Percentiles rank a stretch among this genome's conserved stretches.
These are phyloP conservation scores for Ochlodes sylvanus DNA, from an alignment of 2,888 invertebrate genomes.

Conservation along the genomic window DNA sequence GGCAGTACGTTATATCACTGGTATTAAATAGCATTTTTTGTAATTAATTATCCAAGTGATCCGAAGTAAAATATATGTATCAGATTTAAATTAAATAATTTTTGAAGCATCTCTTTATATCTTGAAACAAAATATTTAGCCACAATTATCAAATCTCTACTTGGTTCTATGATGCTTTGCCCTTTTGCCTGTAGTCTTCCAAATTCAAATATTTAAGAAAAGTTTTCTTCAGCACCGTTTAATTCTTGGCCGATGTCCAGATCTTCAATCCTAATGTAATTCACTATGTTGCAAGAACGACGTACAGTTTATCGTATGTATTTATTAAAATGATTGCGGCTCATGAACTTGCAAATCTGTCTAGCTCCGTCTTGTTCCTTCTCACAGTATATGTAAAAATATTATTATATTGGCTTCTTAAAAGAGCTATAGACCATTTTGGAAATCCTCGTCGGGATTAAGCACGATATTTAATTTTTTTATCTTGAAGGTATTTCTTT, in stretches of 20 bases:
- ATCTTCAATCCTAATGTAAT: constrained; percentile 22
- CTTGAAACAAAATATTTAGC: constrained; percentile 8
- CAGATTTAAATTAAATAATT: too few species aligned
- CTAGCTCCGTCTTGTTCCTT: not conserved
- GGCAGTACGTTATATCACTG: too few species aligned
- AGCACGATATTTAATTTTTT: constrained; percentile 12
- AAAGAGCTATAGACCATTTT: constrained; percentile 18
- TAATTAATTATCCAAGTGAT: too few species aligned
- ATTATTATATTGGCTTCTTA: constrained; percentile 5
- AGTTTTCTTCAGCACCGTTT: constrained; percentile 17
- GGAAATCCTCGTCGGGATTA: constrained; percentile 11
- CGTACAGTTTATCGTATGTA: constrained; percentile 18
- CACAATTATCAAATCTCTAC: not conserved
- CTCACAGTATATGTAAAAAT: constrained; percentile 8
- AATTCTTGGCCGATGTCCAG: constrained; percentile 26
- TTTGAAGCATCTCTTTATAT: too few species aligned
- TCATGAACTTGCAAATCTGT: constrained; percentile 17
- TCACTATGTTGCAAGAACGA: constrained; percentile 27
- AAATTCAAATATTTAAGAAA: constrained; percentile 2
- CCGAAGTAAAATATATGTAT: too few species aligned
- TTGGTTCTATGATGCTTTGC: not conserved
- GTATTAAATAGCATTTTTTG: too few species aligned
- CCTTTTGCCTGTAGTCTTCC: not conserved
- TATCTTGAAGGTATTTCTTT: constrained; percentile 19
- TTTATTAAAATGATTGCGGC: constrained; percentile 23